Base-by-base conservation (phyloP, 1,140 invertebrate genomes). In the Rhagoletis zephyria region DNA sequence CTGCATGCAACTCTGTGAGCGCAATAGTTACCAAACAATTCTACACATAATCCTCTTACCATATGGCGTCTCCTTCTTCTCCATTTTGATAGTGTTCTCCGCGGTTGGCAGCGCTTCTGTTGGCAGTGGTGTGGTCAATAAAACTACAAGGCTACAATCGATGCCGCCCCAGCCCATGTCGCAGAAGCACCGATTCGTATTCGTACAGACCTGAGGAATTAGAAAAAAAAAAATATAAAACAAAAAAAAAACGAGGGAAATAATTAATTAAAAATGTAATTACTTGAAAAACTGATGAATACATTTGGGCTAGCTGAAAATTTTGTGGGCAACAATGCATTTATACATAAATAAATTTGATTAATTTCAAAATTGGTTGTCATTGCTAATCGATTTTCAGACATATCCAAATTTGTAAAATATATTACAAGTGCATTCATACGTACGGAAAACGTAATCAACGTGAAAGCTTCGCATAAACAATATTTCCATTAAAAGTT, bases 101-200 rank as follows among this genome's bases (percentile, higher is more conserved):
- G 90, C 89, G 40, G 92, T 93, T 88, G 93, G 90, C 88, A 94
- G 93, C 85, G 94, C 93, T 85, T 93, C 93, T 74, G 94, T 94
- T 91, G 93, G 93, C 89, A 92, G 93, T 87, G 94, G 93, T 67
- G 95, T 95, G 19, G 95, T 94, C 65, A 96, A 94, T 89, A 96
- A 94, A 88, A 96, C 95, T 89, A 95, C 94, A 88, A 96, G 95
- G 64, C 97, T 97, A 94, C 98, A 99, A 93, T 99, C 98, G 3
- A 95, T 93, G 42, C 97, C 98, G 56, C 95, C 95, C 97, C 97
- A 99, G 81, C 98, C 97, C 85, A 94, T 93, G 90, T 97, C 94
- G 94, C 98, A 99, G 91, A 97, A 96, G 93, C 98, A 99, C 89
- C 96, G 96, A 93, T 98, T 98, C 64, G 95, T 94, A 93, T 98